Evolutionary conservation across 2,888 invertebrate genomes (phyloP), one percentile per base, ranked within the genome.

Genomic region (Sipha maydis): DNA sequence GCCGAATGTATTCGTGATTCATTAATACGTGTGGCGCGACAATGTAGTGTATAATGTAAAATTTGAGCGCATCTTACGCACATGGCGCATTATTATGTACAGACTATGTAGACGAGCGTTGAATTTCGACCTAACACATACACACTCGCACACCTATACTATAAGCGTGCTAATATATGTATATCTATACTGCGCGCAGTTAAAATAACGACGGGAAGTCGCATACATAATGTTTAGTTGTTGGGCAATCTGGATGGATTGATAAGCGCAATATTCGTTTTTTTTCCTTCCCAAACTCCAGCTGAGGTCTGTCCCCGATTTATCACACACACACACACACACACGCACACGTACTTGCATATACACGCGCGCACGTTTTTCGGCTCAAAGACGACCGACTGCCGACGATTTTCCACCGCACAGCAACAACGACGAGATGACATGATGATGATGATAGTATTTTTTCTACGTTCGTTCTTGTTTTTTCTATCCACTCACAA

Each of bases 221-320:
- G 11, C 38, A 38, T 41, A n/a, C n/a, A 54, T 54, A 38, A 56
- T 54, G 54, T n/a, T 11, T 25, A 34, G 0, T 41, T 25, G 83
- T 83, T 73, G 73, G 19, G 73, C 73, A 83, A 83, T 54, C 83
- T 14, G 48, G 11, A 14, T 48, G 54, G 54, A 17, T n/a, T n/a
- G 83, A 83, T 75, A 56, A 73, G 54, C 54, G 14, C 54, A 48
- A 34, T 19, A 34, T 56, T 21, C 19, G 17, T 28, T 69, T n/a
- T n/a, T 71, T 71, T 48, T 48, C 56, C 14, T 48, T 34, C 17
- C 19, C 67, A 78, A 69, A 85, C 76, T 78, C 85, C 85, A 69
- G 77, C 85, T 34, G 77, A 85, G 85, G 61, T 8, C 38, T 84
- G 84, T 84, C 75, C 75, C 84, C 75, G 41, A 84, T 84, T 84